Percentiles rank a stretch among this genome's conserved stretches.
These are phyloP conservation scores for Chlamydotis undulata DNA, from an alignment of 2,113 vertebrate genomes.

Conservation along the genomic window DNA sequence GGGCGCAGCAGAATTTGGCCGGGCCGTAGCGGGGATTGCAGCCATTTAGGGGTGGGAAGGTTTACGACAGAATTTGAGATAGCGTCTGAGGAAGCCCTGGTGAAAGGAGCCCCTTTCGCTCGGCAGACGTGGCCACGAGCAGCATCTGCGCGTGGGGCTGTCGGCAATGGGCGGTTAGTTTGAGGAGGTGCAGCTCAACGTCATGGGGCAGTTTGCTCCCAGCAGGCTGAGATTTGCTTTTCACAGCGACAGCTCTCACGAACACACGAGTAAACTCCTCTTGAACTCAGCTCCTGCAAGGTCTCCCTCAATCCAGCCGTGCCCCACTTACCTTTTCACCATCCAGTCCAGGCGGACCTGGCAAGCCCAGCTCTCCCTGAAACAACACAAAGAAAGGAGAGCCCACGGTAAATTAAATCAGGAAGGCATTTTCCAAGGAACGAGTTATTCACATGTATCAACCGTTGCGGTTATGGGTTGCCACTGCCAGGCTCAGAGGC, in stretches of 20 bases:
- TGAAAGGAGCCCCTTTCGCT: not conserved
- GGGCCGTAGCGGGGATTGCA: not conserved
- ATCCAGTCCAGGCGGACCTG: conserved; percentile 86
- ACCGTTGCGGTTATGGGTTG: not conserved
- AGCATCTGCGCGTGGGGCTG: not conserved
- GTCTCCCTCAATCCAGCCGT: rapidly evolving
- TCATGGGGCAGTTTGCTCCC: not conserved
- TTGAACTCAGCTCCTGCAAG: not conserved
- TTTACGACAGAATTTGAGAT: not conserved
- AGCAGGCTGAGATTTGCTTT: not conserved
- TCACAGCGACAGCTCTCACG: not conserved
- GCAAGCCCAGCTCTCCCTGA: conserved; percentile 91
- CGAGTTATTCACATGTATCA: not conserved
- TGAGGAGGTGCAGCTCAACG: not conserved
- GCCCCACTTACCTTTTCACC: conserved; percentile 82
- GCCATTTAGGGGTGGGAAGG: not conserved
- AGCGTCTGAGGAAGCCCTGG: not conserved
- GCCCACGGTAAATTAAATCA: not conserved
- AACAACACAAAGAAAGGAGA: not conserved
- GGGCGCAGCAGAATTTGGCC: not conserved
- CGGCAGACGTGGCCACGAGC: rapidly evolving
- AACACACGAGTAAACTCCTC: not conserved
- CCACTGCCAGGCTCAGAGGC: not conserved
- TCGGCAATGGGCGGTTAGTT: not conserved
- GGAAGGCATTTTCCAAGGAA: not conserved